Percentiles rank a stretch among this genome's conserved stretches.
These are phyloP conservation scores for Zhuqinia jingwanae DNA, from an alignment of 2,888 invertebrate genomes.

Conservation along the genomic window DNA sequence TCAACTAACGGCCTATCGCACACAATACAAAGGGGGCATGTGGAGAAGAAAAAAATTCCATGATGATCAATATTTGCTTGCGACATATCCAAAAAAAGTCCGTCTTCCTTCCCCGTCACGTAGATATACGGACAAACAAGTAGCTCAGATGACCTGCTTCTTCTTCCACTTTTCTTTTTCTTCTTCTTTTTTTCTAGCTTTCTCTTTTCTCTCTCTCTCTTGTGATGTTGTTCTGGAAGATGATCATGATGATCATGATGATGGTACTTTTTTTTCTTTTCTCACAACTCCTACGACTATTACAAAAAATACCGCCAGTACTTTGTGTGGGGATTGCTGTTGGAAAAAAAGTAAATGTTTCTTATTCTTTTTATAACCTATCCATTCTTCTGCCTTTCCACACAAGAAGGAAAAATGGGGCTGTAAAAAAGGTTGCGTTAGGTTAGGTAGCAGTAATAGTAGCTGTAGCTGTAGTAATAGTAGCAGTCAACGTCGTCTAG, in stretches of 20 bases:
- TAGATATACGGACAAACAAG: background rate
- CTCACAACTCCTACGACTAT: background rate
- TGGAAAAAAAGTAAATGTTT: conserved; percentile 41
- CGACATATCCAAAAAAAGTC: too few relatives aligned
- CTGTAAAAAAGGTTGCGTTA: background rate
- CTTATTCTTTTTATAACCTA: conserved; percentile 35
- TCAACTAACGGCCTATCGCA: background rate
- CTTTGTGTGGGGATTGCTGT: background rate
- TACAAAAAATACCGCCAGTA: too few relatives aligned
- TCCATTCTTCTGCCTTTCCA: conserved; percentile 6
- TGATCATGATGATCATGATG: conserved; percentile 13
- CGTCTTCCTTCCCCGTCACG: too few relatives aligned
- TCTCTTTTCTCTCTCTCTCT: background rate
- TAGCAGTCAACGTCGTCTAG: background rate
- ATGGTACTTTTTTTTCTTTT: background rate
- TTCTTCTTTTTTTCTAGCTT: background rate
- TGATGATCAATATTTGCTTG: conserved; percentile 64
- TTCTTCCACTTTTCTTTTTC: conserved; percentile 3
- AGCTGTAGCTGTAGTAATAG: background rate
- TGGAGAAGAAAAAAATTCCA: conserved; percentile 40
- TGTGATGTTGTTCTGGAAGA: background rate
- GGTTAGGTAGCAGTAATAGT: background rate
- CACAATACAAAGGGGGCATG: conserved; percentile 35
- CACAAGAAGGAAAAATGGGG: background rate
- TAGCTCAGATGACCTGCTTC: conserved; percentile 62